Evolutionary conservation across 2,797 vertebrate genomes (phyloP).

Genomic region (Petrocephalus sullivani): DNA sequence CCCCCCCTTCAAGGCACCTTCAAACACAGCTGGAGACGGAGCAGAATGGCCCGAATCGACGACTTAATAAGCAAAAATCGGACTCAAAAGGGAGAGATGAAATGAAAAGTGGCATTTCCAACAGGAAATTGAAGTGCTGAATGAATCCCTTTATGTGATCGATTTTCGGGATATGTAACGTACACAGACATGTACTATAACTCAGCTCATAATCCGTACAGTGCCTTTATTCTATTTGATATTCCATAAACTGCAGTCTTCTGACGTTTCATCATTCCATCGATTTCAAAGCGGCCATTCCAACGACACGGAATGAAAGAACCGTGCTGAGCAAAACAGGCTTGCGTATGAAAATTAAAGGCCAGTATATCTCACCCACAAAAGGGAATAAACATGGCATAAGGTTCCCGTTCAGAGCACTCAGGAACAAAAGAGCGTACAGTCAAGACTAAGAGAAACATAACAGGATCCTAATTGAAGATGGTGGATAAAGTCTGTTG

Average conservation of each 20-base stretch:
- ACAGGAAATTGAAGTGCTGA: constrained; percentile 33
- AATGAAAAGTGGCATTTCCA: constrained; percentile 24
- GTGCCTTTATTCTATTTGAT: constrained; percentile 36
- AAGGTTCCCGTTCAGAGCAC: constrained; percentile 11
- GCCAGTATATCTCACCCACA: constrained; percentile 27
- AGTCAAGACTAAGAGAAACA: constrained; percentile 17
- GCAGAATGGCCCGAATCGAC: constrained; percentile 39
- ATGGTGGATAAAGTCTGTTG: constrained; percentile 10
- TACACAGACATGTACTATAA: constrained; percentile 40
- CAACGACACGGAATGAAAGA: constrained; percentile 30
- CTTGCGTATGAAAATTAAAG: constrained; percentile 25
- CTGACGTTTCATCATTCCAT: constrained; percentile 30
- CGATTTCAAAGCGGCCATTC: constrained; percentile 33
- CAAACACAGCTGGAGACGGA: constrained; percentile 31
- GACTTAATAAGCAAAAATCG: constrained; percentile 46
- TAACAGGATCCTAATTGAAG: constrained; percentile 27
- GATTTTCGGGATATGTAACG: constrained; percentile 33
- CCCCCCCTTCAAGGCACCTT: constrained; percentile 17
- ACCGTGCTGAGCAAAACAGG: constrained; percentile 11
- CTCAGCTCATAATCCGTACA: constrained; percentile 37
- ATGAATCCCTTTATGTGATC: constrained; percentile 21
- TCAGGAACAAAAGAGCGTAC: constrained; percentile 14
- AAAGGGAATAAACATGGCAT: constrained; percentile 32
- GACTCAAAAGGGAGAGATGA: constrained; percentile 25
- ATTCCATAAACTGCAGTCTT: constrained; percentile 35